Conservation (phyloP, 2,797 vertebrate genomes). For the Antennarius maculatus region DNA sequence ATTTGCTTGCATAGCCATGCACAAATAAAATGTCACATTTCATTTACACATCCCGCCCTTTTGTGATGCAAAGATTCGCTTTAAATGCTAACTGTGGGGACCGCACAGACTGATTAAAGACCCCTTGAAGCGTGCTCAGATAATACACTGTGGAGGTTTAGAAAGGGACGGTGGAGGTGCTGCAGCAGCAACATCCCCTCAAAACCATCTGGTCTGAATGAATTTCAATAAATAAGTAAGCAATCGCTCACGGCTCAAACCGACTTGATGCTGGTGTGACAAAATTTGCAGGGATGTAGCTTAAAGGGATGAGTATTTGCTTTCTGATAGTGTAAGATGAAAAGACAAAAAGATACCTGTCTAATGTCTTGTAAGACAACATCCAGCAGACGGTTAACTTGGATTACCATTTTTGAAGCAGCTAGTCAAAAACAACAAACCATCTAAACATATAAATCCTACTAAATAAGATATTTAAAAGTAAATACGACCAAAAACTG, state of each 20-base stretch:
- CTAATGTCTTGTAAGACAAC: neutral
- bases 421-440: too few relatives aligned
- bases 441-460: too few relatives aligned
- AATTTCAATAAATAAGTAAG: slow-evolving; percentile 47
- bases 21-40: slow-evolving; percentile 88
- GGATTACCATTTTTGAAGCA: slow-evolving; percentile 5
- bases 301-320: slow-evolving; percentile 8
- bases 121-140: slow-evolving; percentile 74
- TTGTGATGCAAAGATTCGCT: slow-evolving; percentile 83
- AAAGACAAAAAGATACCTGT: slow-evolving; percentile 1
- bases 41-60: slow-evolving; percentile 82
- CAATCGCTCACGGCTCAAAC: slow-evolving; percentile 33
- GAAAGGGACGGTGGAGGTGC: slow-evolving; percentile 59
- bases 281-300: slow-evolving; percentile 7
- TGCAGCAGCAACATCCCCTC: slow-evolving; percentile 25
- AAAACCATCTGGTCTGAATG: slow-evolving; percentile 59
- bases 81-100: slow-evolving; percentile 79
- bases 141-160: slow-evolving; percentile 66
- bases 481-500: neutral
- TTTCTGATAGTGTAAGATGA: neutral
- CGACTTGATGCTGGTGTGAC: slow-evolving; percentile 29
- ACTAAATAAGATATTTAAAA: too few relatives aligned
- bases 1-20: slow-evolving; percentile 85
- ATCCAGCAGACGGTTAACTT: slow-evolving; percentile 1
- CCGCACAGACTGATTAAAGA: slow-evolving; percentile 79